A percentile compares a stretch with the other conserved stretches of the same genome.
Conservation (phyloP, 2,888 invertebrate species). For the Pyrocoelia pectoralis region DNA sequence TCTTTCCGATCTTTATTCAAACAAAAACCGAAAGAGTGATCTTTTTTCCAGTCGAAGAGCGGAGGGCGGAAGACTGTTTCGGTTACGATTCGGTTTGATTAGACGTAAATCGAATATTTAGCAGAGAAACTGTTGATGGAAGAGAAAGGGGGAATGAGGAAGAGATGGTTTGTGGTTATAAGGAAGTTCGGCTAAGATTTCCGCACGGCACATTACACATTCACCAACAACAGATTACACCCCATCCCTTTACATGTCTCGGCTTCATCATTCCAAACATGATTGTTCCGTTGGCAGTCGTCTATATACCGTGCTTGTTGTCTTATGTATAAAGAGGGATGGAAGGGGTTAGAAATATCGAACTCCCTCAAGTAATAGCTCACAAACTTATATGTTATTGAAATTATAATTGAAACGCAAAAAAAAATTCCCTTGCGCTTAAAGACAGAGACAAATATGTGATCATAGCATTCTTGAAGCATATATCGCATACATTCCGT, state of each 20-base stretch:
- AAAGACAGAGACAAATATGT: slow-evolving; percentile 56
- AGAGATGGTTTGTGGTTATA: slow-evolving; percentile 48
- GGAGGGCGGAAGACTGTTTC: too few species aligned
- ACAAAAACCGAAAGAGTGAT: not conserved
- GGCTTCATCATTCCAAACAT: slow-evolving; percentile 42
- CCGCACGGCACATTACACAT: slow-evolving; percentile 52
- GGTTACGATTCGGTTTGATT: not conserved
- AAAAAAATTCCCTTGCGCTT: slow-evolving; percentile 43
- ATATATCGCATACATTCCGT: slow-evolving; percentile 55
- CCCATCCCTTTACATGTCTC: slow-evolving; percentile 36
- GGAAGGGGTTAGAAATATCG: slow-evolving; percentile 39
- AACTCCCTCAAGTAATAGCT: slow-evolving; percentile 40
- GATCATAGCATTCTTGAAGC: slow-evolving; percentile 56
- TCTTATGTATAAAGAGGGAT: slow-evolving; percentile 32
- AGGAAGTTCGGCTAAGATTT: slow-evolving; percentile 51
- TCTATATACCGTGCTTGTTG: slow-evolving; percentile 39
- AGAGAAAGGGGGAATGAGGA: not conserved
- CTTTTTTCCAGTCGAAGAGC: not conserved
- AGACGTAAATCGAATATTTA: slow-evolving; percentile 42
- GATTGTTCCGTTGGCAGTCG: slow-evolving; percentile 44
- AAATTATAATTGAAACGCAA: not conserved
- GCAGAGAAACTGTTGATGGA: slow-evolving; percentile 44
- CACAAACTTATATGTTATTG: not conserved
- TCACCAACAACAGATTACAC: slow-evolving; percentile 47
- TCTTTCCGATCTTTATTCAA: slow-evolving; percentile 14